Evolutionary conservation across 2,797 vertebrate genomes (phyloP).

Genomic region (Calcarius lapponicus): DNA sequence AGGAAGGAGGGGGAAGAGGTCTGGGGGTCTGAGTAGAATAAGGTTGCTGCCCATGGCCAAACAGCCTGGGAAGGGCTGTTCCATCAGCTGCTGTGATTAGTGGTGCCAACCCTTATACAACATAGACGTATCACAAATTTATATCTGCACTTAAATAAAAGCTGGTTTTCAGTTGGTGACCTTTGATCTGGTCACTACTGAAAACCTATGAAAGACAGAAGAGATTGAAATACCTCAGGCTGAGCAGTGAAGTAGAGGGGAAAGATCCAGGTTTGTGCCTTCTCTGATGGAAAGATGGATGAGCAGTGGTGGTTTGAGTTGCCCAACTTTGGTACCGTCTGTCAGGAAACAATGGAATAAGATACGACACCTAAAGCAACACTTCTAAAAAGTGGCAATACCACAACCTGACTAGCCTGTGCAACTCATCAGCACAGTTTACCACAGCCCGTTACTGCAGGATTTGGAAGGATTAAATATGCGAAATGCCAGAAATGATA

Average conservation of each 20-base stretch:
- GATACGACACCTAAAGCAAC: background rate
- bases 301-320: background rate
- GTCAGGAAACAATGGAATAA: slow-evolving; percentile 13
- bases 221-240: background rate
- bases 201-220: background rate
- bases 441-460: slow-evolving; percentile 1
- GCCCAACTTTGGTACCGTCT: background rate
- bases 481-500: slow-evolving; percentile 26
- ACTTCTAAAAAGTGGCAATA: slow-evolving; percentile 3
- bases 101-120: background rate
- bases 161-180: background rate
- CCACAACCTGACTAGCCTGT: slow-evolving; percentile 10
- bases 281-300: background rate
- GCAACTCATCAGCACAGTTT: slow-evolving; percentile 24
- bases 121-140: background rate
- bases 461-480: slow-evolving; percentile 14
- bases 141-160: background rate
- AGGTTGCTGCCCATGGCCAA: background rate
- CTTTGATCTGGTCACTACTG: background rate
- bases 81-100: background rate
- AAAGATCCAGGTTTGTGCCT: background rate
- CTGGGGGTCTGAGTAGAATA: background rate
- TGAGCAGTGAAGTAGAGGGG: rapidly evolving
- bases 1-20: background rate
- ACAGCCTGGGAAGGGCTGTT: background rate